A percentile compares a stretch with the other conserved stretches of the same genome.
phyloP scores from a whole-genome alignment of 2,888 invertebrate species.

The Scaeva pyrastri region DNA sequence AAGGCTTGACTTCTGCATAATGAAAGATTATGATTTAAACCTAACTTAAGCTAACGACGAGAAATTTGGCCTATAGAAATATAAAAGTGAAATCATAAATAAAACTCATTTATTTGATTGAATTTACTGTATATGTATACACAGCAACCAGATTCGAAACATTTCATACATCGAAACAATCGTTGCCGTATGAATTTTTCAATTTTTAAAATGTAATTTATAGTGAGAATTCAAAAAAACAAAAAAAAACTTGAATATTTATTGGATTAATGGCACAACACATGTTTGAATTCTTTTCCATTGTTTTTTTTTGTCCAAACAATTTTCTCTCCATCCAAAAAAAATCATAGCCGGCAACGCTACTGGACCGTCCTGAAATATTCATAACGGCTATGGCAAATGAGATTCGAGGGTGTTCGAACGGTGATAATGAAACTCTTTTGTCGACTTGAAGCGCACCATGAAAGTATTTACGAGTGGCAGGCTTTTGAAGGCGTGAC shows the following conservation, averaged over 20 bases:
- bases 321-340: conserved; percentile 25
- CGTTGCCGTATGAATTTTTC: neutral
- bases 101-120: too few species aligned
- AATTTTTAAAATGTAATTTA: conserved; percentile 62
- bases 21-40: too few species aligned
- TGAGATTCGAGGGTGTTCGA: conserved; percentile 68
- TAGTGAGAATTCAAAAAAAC: conserved; percentile 37
- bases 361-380: conserved; percentile 52
- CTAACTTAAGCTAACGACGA: too few species aligned
- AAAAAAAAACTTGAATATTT: conserved; percentile 61
- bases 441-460: conserved; percentile 39
- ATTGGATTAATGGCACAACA: conserved; percentile 71
- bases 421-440: conserved; percentile 69
- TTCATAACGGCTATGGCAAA: conserved; percentile 56
- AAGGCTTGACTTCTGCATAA: too few species aligned
- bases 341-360: conserved; percentile 31
- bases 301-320: neutral
- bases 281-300: conserved; percentile 38
- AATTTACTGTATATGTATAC: too few species aligned
- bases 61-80: too few species aligned
- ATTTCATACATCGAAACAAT: too few species aligned
- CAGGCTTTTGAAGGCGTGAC: conserved; percentile 11
- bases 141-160: too few species aligned
- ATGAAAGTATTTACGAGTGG: conserved; percentile 50
- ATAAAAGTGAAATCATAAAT: too few species aligned